phyloP scores from a whole-genome alignment of 1,140 invertebrate species.

The Polyergus mexicanus region DNA sequence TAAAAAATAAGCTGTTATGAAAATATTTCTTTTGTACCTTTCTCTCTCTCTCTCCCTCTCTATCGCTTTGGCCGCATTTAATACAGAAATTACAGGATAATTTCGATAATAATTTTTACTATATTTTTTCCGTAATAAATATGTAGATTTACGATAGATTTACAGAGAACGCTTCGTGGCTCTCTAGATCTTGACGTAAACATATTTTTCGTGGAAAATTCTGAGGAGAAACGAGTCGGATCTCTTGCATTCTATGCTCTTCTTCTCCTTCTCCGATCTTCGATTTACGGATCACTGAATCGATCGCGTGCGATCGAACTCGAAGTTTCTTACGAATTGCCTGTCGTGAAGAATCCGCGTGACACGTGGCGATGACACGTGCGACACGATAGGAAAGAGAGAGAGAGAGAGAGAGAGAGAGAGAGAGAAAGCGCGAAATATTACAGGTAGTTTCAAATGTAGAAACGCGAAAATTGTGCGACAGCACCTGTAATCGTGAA shows the following conservation, averaged over 20 bases:
- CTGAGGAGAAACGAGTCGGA: background rate
- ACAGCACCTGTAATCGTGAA: constrained; percentile 12
- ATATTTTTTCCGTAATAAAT: background rate
- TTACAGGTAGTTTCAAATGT: constrained; percentile 19
- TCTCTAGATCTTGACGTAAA: background rate
- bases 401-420: too few species aligned
- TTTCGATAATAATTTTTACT: background rate
- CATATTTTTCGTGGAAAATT: background rate
- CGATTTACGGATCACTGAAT: background rate
- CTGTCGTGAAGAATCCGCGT: background rate
- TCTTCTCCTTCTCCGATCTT: constrained; percentile 11
- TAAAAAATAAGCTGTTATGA: background rate
- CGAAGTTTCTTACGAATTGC: constrained; percentile 12
- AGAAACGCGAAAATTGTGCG: background rate
- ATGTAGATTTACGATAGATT: background rate
- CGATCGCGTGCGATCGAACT: background rate
- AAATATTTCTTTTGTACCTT: background rate
- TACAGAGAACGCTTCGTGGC: constrained; percentile 22
- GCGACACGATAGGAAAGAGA: too few species aligned
- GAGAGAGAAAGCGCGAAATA: background rate
- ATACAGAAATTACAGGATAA: constrained; percentile 3
- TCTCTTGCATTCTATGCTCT: constrained; percentile 13
- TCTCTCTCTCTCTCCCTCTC: background rate
- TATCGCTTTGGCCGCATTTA: background rate
- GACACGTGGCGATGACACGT: background rate